A percentile compares a stretch with the other conserved stretches of the same genome.
Evolutionary conservation across 1,140 invertebrate genomes (phyloP).

Genomic region (Aphaenogaster rudis): DNA sequence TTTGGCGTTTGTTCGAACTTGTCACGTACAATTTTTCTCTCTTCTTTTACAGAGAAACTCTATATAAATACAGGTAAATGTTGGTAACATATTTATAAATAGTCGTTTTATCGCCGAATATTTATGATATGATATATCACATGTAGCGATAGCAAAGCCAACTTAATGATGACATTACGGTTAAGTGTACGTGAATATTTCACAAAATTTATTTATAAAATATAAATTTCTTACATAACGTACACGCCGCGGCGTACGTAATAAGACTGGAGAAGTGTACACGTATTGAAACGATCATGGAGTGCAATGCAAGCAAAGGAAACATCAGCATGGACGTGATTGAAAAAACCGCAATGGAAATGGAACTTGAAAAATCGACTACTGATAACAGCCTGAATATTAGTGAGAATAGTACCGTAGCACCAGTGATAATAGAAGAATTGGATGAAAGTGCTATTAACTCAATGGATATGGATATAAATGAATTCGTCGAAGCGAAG

Average conservation of each 20-base stretch:
- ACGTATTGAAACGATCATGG: conserved; percentile 3
- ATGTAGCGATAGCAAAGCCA: not conserved
- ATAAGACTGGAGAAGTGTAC: not conserved
- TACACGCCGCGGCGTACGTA: no score
- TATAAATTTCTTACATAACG: not conserved
- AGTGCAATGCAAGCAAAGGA: not conserved
- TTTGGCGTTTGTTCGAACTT: no score
- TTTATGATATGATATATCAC: not conserved
- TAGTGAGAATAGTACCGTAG: conserved; percentile 46
- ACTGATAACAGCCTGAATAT: conserved; percentile 23
- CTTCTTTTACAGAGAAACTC: no score
- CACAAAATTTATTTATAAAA: not conserved
- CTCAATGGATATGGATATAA: conserved; percentile 79
- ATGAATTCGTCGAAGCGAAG: conserved; percentile 84
- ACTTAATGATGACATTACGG: not conserved
- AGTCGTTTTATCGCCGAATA: no score
- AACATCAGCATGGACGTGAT: not conserved
- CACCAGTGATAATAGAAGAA: conserved; percentile 85
- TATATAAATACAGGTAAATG: no score
- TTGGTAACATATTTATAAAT: no score
- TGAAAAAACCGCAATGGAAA: not conserved
- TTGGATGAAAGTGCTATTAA: conserved; percentile 79
- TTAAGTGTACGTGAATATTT: not conserved
- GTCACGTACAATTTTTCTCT: no score
- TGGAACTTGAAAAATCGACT: not conserved